Evolutionary conservation across 2,888 invertebrate genomes (phyloP).

Genomic region (Ethmia dodecea): DNA sequence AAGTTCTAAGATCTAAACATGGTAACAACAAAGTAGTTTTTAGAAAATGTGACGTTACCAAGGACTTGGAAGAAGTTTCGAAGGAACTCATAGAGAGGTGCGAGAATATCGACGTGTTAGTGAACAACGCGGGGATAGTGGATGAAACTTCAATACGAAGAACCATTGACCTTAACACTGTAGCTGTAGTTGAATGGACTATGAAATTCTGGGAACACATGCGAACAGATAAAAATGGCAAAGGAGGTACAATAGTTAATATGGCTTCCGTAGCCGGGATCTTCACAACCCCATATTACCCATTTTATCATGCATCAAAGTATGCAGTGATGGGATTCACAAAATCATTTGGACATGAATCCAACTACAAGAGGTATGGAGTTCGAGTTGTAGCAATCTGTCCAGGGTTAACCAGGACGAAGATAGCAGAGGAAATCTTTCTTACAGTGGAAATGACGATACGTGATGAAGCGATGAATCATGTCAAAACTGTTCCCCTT

Average conservation of each 20-base stretch:
- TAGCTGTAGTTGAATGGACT: conserved; percentile 34
- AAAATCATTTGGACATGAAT: conserved; percentile 44
- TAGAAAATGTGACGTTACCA: conserved; percentile 62
- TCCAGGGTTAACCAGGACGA: conserved; percentile 31
- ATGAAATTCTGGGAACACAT: conserved; percentile 68
- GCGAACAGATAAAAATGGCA: conserved; percentile 62
- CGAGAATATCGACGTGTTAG: conserved; percentile 41
- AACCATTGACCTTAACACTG: conserved; percentile 32
- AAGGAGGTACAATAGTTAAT: conserved; percentile 79
- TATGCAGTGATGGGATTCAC: conserved; percentile 63
- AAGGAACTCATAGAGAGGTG: conserved; percentile 27
- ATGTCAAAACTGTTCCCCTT: conserved; percentile 20
- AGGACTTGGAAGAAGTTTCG: conserved; percentile 46
- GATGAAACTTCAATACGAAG: conserved; percentile 16
- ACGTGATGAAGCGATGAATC: not conserved
- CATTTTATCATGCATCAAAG: conserved; percentile 77
- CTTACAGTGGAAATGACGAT: not conserved
- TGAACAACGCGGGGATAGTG: conserved; percentile 45
- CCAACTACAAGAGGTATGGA: conserved; percentile 46
- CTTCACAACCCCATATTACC: conserved; percentile 52
- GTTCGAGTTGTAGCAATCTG: conserved; percentile 58
- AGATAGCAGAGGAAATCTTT: too few species aligned
- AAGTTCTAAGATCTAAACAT: conserved; percentile 47
- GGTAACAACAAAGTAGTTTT: conserved; percentile 58
- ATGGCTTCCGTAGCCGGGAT: conserved; percentile 74